phyloP scores from a whole-genome alignment of 2,797 vertebrate species.

The Dermochelys coriacea region DNA sequence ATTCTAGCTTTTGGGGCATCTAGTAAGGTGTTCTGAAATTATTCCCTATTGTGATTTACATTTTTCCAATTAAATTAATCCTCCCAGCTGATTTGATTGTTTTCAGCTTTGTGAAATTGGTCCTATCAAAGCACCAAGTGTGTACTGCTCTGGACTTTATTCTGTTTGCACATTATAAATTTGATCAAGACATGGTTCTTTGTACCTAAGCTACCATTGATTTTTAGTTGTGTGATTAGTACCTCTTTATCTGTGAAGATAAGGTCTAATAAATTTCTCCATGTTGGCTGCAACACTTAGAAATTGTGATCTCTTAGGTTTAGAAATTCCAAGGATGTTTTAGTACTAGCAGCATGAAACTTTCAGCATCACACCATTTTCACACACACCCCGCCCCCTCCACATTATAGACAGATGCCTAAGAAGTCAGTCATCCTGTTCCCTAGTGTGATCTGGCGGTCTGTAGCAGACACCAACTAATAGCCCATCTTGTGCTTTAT shows the following conservation, averaged over 20 bases:
- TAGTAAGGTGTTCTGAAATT: not conserved
- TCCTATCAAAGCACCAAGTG: not conserved
- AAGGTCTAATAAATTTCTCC: not conserved
- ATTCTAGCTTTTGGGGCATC: not conserved
- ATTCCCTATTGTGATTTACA: not conserved
- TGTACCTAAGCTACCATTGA: not conserved
- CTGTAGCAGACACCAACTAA: not conserved
- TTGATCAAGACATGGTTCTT: not conserved
- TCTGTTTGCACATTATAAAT: not conserved
- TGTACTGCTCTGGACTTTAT: not conserved
- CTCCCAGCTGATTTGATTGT: not conserved
- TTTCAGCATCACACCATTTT: not conserved
- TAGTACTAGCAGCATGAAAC: not conserved
- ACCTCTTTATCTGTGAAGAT: not conserved
- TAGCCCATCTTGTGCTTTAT: not conserved
- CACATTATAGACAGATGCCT: not conserved
- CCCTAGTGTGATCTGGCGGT: not conserved
- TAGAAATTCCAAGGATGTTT: not conserved
- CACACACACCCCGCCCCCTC: no score
- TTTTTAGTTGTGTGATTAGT: not conserved
- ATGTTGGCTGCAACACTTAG: not conserved
- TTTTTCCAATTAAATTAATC: not conserved
- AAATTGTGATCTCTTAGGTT: not conserved
- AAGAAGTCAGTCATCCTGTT: not conserved
- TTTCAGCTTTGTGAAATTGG: not conserved